Evolutionary conservation across 2,888 invertebrate species (phyloP).

Genomic region (Cheilosia variabilis): DNA sequence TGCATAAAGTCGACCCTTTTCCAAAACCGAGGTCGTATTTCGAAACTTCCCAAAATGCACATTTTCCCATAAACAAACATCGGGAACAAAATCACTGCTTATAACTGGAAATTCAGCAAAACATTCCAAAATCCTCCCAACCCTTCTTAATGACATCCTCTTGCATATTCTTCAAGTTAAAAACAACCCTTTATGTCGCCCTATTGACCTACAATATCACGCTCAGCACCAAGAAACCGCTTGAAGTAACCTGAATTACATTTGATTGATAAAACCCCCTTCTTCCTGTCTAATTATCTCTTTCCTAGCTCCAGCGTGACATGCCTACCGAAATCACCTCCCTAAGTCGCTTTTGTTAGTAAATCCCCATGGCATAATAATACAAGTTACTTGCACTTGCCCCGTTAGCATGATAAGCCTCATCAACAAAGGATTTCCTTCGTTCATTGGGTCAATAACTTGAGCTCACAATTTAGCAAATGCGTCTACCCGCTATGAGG

Average conservation of each 20-base stretch:
- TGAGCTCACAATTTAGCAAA: constrained; percentile 56
- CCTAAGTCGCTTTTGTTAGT: neutral
- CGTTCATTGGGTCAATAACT: constrained; percentile 73
- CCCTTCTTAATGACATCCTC: constrained; percentile 5
- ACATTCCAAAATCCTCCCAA: neutral
- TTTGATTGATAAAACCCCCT: constrained; percentile 45
- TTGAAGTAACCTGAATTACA: constrained; percentile 36
- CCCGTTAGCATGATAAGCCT: constrained; percentile 49
- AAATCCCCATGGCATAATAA: constrained; percentile 40
- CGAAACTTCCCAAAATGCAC: neutral
- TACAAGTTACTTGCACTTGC: constrained; percentile 60
- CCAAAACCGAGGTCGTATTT: neutral
- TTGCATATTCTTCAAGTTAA: constrained; percentile 16
- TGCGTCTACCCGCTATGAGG: constrained; percentile 32
- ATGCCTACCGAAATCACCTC: constrained; percentile 24
- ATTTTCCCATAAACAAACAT: neutral
- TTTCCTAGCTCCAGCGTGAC: constrained; percentile 25
- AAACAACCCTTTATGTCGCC: neutral
- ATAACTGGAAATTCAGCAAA: neutral
- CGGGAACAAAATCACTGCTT: neutral
- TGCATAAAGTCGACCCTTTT: no score
- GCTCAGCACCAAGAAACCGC: constrained; percentile 15
- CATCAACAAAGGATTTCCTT: constrained; percentile 43
- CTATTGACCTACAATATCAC: constrained; percentile 47
- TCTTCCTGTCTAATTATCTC: constrained; percentile 40